Evolutionary conservation across 2,888 invertebrate species (phyloP).

Genomic region (Netelia melanura): DNA sequence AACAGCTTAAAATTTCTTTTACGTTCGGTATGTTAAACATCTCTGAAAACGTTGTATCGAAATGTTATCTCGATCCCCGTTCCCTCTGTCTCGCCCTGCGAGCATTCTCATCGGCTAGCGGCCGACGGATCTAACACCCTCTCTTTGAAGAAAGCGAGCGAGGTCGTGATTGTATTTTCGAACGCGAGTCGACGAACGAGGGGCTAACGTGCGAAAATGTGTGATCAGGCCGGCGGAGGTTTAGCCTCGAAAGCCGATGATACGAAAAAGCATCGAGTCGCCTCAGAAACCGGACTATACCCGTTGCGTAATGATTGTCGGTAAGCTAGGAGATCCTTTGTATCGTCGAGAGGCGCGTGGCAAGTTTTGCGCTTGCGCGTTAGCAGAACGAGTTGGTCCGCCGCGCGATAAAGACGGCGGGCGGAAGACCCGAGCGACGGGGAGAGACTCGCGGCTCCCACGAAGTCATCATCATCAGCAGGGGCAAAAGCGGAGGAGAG

Average conservation of each 20-base stretch:
- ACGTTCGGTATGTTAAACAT: background rate
- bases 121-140: background rate
- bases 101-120: background rate
- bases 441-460: slow-evolving; percentile 38
- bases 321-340: slow-evolving; percentile 12
- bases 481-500: slow-evolving; percentile 32
- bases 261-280: background rate
- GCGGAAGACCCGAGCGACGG: background rate
- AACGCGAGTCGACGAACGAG: slow-evolving; percentile 1
- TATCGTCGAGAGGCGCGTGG: slow-evolving; percentile 43
- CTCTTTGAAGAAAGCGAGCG: slow-evolving; percentile 1
- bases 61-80: background rate
- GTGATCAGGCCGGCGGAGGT: background rate
- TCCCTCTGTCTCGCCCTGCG: background rate
- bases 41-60: background rate
- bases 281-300: background rate
- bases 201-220: background rate
- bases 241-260: background rate
- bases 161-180: slow-evolving; percentile 4
- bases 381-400: slow-evolving; percentile 57
- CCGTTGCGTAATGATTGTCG: slow-evolving; percentile 50
- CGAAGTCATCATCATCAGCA: slow-evolving; percentile 38
- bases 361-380: slow-evolving; percentile 34
- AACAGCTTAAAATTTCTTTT: background rate
- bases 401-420: slow-evolving; percentile 64